These are phyloP conservation scores for Intellagama lesueurii DNA, from an alignment of 2,797 vertebrate species.

Conservation along the genomic window DNA sequence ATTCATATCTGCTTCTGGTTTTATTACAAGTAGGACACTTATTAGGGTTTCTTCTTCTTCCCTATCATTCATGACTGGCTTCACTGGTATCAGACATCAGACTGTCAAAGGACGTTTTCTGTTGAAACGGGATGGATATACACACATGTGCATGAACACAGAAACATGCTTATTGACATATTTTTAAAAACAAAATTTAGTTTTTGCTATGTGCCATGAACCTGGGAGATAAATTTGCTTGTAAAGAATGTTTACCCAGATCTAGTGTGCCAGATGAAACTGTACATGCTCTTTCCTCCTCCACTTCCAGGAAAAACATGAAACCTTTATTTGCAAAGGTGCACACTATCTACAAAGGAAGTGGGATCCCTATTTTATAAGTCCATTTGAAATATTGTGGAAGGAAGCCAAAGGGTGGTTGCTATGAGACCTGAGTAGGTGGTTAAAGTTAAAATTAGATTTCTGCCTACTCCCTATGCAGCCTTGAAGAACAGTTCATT, in stretches of 20 bases:
- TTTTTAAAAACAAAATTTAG: background rate
- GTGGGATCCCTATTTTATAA: conserved; percentile 24
- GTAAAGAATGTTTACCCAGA: background rate
- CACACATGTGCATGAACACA: background rate
- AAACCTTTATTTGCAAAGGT: conserved; percentile 5
- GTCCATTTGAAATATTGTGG: conserved; percentile 23
- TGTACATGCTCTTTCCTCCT: too few species aligned
- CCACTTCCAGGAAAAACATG: background rate
- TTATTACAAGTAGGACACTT: conserved; percentile 37
- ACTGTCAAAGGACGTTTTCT: conserved; percentile 36
- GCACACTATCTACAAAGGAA: conserved; percentile 1
- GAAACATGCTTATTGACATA: background rate
- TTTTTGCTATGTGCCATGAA: rapidly evolving
- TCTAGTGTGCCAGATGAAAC: background rate
- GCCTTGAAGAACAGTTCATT: conserved; percentile 33
- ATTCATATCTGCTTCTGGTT: conserved; percentile 52
- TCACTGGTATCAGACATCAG: background rate
- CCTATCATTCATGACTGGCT: background rate
- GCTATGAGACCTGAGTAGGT: conserved; percentile 44
- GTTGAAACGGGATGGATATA: background rate
- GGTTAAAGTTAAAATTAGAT: conserved; percentile 48
- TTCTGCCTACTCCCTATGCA: conserved; percentile 33
- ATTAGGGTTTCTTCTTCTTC: conserved; percentile 37
- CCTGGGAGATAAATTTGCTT: conserved; percentile 37
- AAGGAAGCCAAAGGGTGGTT: conserved; percentile 38